phyloP scores from a whole-genome alignment of 1,140 invertebrate species.

The Bombus superbus region DNA sequence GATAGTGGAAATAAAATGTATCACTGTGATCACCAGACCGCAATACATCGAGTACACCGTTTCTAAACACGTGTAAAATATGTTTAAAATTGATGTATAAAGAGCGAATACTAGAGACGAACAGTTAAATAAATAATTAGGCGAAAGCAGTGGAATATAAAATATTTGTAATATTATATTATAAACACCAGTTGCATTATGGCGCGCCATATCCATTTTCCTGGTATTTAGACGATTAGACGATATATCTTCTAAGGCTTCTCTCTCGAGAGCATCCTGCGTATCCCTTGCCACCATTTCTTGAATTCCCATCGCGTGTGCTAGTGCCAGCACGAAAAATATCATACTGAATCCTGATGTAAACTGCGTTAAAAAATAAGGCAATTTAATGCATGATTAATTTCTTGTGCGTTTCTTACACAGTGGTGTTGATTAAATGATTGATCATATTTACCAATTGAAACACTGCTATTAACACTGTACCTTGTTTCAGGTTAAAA shows the following conservation, averaged over 20 bases:
- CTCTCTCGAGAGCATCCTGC: constrained; percentile 78
- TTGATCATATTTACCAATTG: constrained; percentile 76
- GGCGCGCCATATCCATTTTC: constrained; percentile 81
- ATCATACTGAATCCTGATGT: constrained; percentile 80
- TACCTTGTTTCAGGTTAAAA: constrained; percentile 82
- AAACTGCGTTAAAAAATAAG: constrained; percentile 70
- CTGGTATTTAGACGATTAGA: constrained; percentile 80
- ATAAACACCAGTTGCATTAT: constrained; percentile 77
- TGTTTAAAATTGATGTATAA: neutral
- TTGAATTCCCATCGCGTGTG: constrained; percentile 80
- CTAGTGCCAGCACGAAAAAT: constrained; percentile 79
- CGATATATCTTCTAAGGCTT: constrained; percentile 79
- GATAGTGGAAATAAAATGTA: constrained; percentile 80
- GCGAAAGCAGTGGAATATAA: neutral
- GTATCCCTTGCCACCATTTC: constrained; percentile 82
- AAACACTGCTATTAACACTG: constrained; percentile 81
- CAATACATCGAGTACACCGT: constrained; percentile 81
- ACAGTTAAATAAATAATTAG: neutral
- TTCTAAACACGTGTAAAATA: constrained; percentile 70
- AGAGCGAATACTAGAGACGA: neutral
- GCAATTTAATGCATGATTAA: neutral
- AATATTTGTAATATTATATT: neutral
- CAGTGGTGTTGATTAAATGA: neutral
- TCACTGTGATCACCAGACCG: constrained; percentile 79
- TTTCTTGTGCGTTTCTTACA: neutral